These are phyloP conservation scores for Oligia fasciuncula DNA, from an alignment of 2,888 invertebrate genomes.

Conservation along the genomic window DNA sequence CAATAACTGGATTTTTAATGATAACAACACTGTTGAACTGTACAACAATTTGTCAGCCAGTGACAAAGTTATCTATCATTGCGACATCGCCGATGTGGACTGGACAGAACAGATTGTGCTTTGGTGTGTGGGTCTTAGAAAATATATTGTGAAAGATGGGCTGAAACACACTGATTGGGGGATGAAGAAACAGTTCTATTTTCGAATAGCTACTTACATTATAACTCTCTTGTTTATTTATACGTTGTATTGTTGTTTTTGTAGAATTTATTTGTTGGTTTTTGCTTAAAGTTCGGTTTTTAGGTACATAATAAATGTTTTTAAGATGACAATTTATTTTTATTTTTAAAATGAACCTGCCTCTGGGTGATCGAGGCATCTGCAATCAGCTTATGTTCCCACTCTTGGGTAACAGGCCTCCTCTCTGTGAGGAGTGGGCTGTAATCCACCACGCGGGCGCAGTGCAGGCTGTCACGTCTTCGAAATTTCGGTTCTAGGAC, in stretches of 20 bases:
- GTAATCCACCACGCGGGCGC: no score
- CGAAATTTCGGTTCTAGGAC: background rate
- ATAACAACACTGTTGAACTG: conserved; percentile 60
- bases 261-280: background rate
- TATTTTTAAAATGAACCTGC: background rate
- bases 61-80: conserved; percentile 66
- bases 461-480: background rate
- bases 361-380: no score
- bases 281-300: conserved; percentile 5
- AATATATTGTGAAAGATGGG: conserved; percentile 52
- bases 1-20: conserved; percentile 66
- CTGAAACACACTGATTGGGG: conserved; percentile 51
- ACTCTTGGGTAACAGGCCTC: no score
- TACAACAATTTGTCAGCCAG: conserved; percentile 52
- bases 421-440: no score
- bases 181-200: conserved; percentile 59
- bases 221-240: conserved; percentile 22
- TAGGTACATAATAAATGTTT: background rate
- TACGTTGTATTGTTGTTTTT: conserved; percentile 7
- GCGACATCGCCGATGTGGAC: conserved; percentile 56
- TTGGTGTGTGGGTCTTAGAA: conserved; percentile 65
- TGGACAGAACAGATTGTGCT: conserved; percentile 57
- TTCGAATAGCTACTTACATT: conserved; percentile 50
- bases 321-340: background rate
- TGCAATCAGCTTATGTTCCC: no score